These are phyloP conservation scores for Lutraria rhynchaena DNA, from an alignment of 1,140 invertebrate genomes.

Conservation along the genomic window DNA sequence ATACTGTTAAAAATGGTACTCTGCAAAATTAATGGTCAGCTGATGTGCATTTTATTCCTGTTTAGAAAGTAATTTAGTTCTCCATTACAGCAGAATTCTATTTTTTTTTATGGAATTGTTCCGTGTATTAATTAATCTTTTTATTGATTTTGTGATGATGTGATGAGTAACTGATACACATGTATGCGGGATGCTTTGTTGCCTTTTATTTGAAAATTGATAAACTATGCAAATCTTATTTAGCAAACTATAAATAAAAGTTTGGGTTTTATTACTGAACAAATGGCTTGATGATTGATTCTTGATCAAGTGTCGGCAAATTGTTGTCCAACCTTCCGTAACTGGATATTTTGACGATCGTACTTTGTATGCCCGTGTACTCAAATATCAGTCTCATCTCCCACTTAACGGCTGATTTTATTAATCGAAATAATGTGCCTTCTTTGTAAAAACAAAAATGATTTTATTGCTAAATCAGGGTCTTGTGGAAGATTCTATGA, in stretches of 20 bases:
- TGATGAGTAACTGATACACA: no score
- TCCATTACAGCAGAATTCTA: no score
- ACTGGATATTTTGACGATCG: slow-evolving; percentile 2
- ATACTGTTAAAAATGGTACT: no score
- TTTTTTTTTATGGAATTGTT: no score
- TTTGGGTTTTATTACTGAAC: slow-evolving; percentile 12
- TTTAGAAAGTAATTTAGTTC: no score
- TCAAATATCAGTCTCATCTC: slow-evolving; percentile 27
- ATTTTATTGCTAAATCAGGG: slow-evolving; percentile 43
- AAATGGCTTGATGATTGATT: slow-evolving; percentile 21
- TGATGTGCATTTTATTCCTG: no score
- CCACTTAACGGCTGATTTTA: slow-evolving; percentile 31
- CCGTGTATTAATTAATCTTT: no score
- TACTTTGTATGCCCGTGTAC: slow-evolving; percentile 8
- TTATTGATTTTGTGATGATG: no score
- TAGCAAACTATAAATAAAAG: not conserved
- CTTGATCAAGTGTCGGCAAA: not conserved
- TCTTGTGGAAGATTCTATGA: slow-evolving; percentile 17
- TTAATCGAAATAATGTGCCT: slow-evolving; percentile 25
- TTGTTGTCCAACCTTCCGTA: slow-evolving; percentile 4
- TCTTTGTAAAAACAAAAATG: slow-evolving; percentile 31
- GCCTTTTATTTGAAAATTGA: slow-evolving; percentile 21
- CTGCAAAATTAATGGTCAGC: no score
- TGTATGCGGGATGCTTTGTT: no score
- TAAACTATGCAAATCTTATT: slow-evolving; percentile 38